phyloP scores from a whole-genome alignment of 2,797 vertebrate species.

The Nothura maculosa region DNA sequence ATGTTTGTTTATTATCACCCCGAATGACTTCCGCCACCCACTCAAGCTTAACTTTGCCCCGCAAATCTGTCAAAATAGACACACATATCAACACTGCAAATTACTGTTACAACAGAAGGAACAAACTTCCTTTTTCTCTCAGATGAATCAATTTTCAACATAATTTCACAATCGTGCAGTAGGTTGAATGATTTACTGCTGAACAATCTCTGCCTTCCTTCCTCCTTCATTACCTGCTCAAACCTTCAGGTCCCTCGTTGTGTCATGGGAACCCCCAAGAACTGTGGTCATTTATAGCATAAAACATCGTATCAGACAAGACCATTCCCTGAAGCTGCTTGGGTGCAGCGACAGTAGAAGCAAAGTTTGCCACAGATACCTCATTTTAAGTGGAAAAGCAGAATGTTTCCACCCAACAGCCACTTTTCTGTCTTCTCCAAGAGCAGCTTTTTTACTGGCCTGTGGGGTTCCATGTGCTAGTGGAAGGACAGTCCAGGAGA shows the following conservation, averaged over 20 bases:
- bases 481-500: not conserved
- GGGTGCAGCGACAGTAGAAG: not conserved
- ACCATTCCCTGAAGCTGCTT: not conserved
- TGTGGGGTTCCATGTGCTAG: not conserved
- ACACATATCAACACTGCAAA: conserved; percentile 55
- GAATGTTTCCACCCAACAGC: not conserved
- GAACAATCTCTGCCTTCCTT: conserved; percentile 16
- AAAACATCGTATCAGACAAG: not conserved
- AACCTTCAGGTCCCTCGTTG: rapidly evolving
- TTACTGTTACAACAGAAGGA: conserved; percentile 40
- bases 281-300: not conserved
- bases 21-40: conserved; percentile 55
- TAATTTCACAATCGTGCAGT: conserved; percentile 62
- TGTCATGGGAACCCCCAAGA: not conserved
- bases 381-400: not conserved
- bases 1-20: conserved; percentile 59
- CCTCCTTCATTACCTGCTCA: not conserved
- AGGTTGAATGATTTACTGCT: conserved; percentile 57
- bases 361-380: not conserved
- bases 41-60: conserved; percentile 73
- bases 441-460: not conserved
- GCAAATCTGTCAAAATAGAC: conserved; percentile 68
- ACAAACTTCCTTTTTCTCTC: conserved; percentile 54
- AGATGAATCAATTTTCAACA: conserved; percentile 64
- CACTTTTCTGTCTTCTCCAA: not conserved